These are phyloP conservation scores for Cephus runcator DNA, from an alignment of 2,888 invertebrate genomes.

Conservation along the genomic window DNA sequence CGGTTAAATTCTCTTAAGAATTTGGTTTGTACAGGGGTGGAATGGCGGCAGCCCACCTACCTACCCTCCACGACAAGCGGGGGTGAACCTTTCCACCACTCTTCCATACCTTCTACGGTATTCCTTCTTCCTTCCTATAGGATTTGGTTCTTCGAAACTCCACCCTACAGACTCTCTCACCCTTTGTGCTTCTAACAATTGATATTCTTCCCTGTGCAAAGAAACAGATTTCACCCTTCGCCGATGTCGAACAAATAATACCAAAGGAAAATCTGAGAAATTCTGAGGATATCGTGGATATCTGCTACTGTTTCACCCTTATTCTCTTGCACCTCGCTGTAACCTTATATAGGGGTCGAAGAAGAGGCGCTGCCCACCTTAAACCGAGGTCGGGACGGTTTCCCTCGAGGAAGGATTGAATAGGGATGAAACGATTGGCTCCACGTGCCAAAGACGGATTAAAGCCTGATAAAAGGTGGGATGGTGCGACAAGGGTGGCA, in stretches of 20 bases:
- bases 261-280: slow-evolving; percentile 56
- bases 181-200: slow-evolving; percentile 65
- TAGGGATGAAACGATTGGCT: background rate
- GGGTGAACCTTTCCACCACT: slow-evolving; percentile 30
- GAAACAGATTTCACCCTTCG: slow-evolving; percentile 62
- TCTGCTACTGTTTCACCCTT: background rate
- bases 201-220: slow-evolving; percentile 65
- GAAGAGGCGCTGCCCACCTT: background rate
- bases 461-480: slow-evolving; percentile 27
- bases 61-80: slow-evolving; percentile 21
- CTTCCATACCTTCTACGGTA: slow-evolving; percentile 34
- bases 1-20: slow-evolving; percentile 67
- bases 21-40: slow-evolving; percentile 61
- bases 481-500: slow-evolving; percentile 32
- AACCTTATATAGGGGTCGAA: background rate
- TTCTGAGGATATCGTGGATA: slow-evolving; percentile 28
- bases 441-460: slow-evolving; percentile 51
- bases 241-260: slow-evolving; percentile 62
- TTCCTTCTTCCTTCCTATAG: slow-evolving; percentile 34
- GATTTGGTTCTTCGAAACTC: slow-evolving; percentile 10
- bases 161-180: slow-evolving; percentile 31
- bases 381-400: background rate
- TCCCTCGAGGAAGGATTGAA: background rate
- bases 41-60: slow-evolving; percentile 25
- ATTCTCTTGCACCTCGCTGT: background rate